A percentile compares a stretch with the other conserved stretches of the same genome.
These are phyloP conservation scores for Drosophila equinoxialis DNA, from an alignment of 1,140 invertebrate species.

Conservation along the genomic window DNA sequence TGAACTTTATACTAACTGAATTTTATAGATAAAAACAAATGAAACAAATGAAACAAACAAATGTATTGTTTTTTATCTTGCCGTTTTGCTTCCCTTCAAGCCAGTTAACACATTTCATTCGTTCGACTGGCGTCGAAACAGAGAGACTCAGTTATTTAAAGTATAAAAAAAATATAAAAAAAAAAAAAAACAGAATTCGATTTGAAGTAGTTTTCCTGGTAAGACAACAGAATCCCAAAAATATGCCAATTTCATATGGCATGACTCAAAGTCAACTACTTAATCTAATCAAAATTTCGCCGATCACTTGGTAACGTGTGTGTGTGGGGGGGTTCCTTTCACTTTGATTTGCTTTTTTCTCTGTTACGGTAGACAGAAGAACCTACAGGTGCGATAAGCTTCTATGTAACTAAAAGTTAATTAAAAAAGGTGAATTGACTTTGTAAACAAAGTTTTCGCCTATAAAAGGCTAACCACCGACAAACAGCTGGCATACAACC, in stretches of 20 bases:
- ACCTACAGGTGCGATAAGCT: slow-evolving; percentile 28
- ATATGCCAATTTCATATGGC: slow-evolving; percentile 3
- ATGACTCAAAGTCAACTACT: slow-evolving; percentile 34
- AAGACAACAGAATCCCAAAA: slow-evolving; percentile 6
- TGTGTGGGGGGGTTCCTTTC: slow-evolving; percentile 36
- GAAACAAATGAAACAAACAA: no score
- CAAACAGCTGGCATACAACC: slow-evolving; percentile 24
- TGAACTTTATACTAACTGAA: no score
- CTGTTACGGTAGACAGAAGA: slow-evolving; percentile 5
- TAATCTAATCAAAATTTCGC: slow-evolving; percentile 41
- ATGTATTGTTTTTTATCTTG: no score
- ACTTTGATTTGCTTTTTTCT: slow-evolving; percentile 36
- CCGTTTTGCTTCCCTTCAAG: no score
- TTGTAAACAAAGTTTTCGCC: slow-evolving; percentile 39
- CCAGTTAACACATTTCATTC: no score
- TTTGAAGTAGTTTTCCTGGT: slow-evolving; percentile 39
- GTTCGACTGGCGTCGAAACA: no score
- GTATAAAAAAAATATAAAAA: no score
- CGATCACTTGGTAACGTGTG: slow-evolving; percentile 20
- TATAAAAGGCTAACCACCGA: slow-evolving; percentile 43
- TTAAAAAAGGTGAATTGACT: slow-evolving; percentile 36
- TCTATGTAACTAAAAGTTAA: slow-evolving; percentile 38
- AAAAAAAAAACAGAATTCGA: neutral
- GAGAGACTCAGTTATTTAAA: no score
- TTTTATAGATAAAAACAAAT: neutral